Evolutionary conservation across 92 coral and sea anemone genomes (phyloP).

Genomic region (Phenganax subtilis): DNA sequence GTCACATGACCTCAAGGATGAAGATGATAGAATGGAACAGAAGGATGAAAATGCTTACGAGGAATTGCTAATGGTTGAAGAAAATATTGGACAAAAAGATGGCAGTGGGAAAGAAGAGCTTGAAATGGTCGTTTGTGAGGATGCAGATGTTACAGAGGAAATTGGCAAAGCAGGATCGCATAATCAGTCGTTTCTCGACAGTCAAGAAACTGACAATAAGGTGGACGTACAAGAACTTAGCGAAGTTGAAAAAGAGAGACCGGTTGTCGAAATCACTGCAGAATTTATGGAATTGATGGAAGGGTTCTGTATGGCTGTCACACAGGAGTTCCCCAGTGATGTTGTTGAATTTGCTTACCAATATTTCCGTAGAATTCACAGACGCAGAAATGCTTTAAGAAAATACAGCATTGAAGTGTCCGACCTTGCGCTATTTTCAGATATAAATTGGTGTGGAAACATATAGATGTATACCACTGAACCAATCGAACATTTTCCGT

Average conservation of each 20-base stretch:
- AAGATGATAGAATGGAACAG: too few species aligned
- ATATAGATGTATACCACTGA: background rate
- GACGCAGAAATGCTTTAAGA: slow-evolving; percentile 7
- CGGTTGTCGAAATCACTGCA: slow-evolving; percentile 17
- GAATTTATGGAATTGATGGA: slow-evolving; percentile 28
- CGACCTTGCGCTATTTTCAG: slow-evolving; percentile 19
- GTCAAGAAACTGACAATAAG: too few species aligned
- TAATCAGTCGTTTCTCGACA: too few species aligned
- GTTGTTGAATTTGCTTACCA: slow-evolving; percentile 26
- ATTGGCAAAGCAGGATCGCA: too few species aligned
- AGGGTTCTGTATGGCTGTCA: slow-evolving; percentile 30
- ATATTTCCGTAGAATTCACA: slow-evolving; percentile 28
- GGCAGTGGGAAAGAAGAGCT: background rate
- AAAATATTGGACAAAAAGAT: background rate
- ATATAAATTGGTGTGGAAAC: slow-evolving; percentile 21
- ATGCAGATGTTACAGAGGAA: background rate
- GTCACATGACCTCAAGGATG: too few species aligned
- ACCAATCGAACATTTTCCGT: background rate
- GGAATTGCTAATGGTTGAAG: too few species aligned
- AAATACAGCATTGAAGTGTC: slow-evolving; percentile 28
- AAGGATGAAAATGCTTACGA: background rate
- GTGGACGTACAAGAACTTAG: too few species aligned
- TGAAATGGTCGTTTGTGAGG: background rate
- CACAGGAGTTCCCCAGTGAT: slow-evolving; percentile 35
- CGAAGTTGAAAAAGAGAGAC: background rate